Evolutionary conservation across 2,113 vertebrate species (phyloP).

Genomic region (Triplophysa siluroides): DNA sequence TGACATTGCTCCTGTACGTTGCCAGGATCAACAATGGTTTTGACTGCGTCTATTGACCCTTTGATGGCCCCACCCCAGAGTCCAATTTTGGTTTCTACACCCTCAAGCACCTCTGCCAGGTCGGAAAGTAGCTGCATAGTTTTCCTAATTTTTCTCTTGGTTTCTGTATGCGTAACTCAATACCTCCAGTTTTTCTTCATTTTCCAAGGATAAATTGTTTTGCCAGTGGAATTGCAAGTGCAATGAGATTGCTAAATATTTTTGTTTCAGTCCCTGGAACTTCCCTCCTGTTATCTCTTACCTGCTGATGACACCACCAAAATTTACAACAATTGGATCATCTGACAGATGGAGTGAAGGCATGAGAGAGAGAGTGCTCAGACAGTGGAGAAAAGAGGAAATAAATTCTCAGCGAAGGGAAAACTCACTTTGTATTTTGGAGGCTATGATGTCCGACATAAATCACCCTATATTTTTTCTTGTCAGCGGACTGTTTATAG

Average conservation of each 20-base stretch:
- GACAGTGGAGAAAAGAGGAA: conserved; percentile 58
- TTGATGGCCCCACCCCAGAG: conserved; percentile 47
- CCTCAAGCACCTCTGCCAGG: conserved; percentile 29
- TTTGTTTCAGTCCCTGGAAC: conserved; percentile 44
- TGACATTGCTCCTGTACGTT: conserved; percentile 44
- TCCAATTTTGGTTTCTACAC: conserved; percentile 45
- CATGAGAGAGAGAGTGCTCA: conserved; percentile 50
- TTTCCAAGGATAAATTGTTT: conserved; percentile 26
- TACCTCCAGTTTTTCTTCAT: conserved; percentile 39
- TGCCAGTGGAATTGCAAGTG: conserved; percentile 11
- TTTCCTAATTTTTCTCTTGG: conserved; percentile 11
- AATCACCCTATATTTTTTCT: conserved; percentile 66
- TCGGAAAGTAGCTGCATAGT: conserved; percentile 40
- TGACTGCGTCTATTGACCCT: conserved; percentile 51
- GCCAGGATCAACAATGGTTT: conserved; percentile 58
- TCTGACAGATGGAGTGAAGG: conserved; percentile 53
- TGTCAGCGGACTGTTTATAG: conserved; percentile 69
- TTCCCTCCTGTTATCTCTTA: conserved; percentile 27
- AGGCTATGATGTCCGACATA: conserved; percentile 77
- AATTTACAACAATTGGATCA: conserved; percentile 76
- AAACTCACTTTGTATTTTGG: conserved; percentile 69
- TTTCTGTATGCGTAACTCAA: conserved; percentile 28
- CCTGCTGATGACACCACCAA: conserved; percentile 51
- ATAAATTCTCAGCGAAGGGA: conserved; percentile 72
- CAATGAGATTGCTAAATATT: conserved; percentile 51